These are phyloP conservation scores for Rhagoletis pomonella DNA, from an alignment of 1,140 invertebrate species.

Conservation along the genomic window DNA sequence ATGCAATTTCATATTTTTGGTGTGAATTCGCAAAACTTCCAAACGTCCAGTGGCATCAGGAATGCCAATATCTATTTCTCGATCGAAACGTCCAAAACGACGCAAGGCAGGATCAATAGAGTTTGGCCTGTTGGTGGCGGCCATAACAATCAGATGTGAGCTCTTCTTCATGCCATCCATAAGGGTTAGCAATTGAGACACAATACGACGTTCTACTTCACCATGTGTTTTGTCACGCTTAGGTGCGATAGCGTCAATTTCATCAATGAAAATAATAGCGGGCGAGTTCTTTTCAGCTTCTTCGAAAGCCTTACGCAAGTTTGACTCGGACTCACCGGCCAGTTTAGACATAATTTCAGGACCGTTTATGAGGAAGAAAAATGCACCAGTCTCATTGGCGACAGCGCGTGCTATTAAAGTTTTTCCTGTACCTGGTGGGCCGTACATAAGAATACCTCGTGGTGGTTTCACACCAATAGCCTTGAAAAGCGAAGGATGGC, in stretches of 20 bases:
- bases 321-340: constrained; percentile 98
- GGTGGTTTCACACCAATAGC: constrained; percentile 97
- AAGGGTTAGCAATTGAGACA: constrained; percentile 97
- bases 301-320: constrained; percentile 98
- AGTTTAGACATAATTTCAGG: constrained; percentile 99
- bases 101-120: constrained; percentile 98
- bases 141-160: constrained; percentile 99
- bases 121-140: constrained; percentile 99
- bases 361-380: constrained; percentile 99
- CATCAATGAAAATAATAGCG: constrained; percentile 99
- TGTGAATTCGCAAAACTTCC: constrained; percentile 98
- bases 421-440: constrained; percentile 96
- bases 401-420: constrained; percentile 99
- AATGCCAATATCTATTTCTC: constrained; percentile 99
- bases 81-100: constrained; percentile 98
- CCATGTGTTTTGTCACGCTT: constrained; percentile 99
- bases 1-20: constrained; percentile 99
- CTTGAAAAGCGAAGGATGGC: constrained; percentile 99
- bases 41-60: constrained; percentile 98
- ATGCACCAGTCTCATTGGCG: constrained; percentile 99
- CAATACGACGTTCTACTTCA: constrained; percentile 99
- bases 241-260: constrained; percentile 99
- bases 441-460: constrained; percentile 96
- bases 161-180: constrained; percentile 99
- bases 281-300: constrained; percentile 99